Conservation (phyloP, 2,113 vertebrate species). For the Orientallactaga bullata region DNA sequence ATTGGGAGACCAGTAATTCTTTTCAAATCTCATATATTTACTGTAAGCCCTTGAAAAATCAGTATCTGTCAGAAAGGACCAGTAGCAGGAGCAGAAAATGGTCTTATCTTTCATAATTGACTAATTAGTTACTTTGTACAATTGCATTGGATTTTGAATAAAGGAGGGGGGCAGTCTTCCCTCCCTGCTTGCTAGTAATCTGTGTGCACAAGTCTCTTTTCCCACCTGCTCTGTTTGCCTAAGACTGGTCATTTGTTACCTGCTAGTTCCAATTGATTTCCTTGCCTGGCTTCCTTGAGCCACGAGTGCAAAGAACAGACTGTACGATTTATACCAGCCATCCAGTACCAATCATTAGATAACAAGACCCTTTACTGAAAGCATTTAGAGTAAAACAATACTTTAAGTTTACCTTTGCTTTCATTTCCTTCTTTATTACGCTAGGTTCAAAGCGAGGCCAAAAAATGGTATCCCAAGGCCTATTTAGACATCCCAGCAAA, state of each 20-base stretch:
- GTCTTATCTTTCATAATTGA: background rate
- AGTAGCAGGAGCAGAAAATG: background rate
- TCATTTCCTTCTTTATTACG: slow-evolving; percentile 88
- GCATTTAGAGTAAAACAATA: slow-evolving; percentile 90
- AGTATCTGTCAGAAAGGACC: background rate
- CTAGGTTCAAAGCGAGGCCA: slow-evolving; percentile 88
- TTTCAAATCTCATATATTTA: slow-evolving; percentile 44
- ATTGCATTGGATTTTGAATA: slow-evolving; percentile 62
- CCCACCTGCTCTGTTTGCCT: slow-evolving; percentile 86
- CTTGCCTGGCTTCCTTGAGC: slow-evolving; percentile 86
- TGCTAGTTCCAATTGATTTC: slow-evolving; percentile 92
- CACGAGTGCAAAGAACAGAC: slow-evolving; percentile 85
- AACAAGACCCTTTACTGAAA: slow-evolving; percentile 90
- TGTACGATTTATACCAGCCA: slow-evolving; percentile 89
- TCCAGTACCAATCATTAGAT: slow-evolving; percentile 91
- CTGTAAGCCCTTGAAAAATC: slow-evolving; percentile 21
- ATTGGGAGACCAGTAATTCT: slow-evolving; percentile 30
- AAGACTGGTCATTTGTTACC: slow-evolving; percentile 90
- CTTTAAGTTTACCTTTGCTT: slow-evolving; percentile 90
- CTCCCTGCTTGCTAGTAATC: slow-evolving; percentile 80
- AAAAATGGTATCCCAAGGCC: slow-evolving; percentile 83
- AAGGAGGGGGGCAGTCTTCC: slow-evolving; percentile 60
- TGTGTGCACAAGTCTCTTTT: slow-evolving; percentile 85
- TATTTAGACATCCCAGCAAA: slow-evolving; percentile 79
- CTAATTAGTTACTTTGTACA: slow-evolving; percentile 58